phyloP scores from a whole-genome alignment of 2,797 vertebrate genomes.

The Pampus argenteus region DNA sequence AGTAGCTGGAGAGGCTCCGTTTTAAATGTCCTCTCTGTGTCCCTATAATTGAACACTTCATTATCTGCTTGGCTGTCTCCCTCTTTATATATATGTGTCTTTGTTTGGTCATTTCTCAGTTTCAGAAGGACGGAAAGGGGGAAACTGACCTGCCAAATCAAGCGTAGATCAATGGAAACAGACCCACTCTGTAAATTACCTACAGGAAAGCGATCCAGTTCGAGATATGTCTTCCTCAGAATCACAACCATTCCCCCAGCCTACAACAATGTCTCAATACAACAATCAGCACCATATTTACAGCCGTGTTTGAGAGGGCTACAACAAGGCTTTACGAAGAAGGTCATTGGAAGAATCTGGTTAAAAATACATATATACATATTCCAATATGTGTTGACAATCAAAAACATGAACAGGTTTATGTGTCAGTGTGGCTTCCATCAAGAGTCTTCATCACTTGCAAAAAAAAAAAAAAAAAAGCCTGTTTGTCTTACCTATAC shows the following conservation, averaged over 20 bases:
- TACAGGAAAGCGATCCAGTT: conserved; percentile 58
- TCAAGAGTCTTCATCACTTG: no score
- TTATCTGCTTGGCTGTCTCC: conserved; percentile 68
- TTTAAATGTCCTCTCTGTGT: conserved; percentile 70
- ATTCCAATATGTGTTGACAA: not conserved
- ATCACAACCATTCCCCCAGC: conserved; percentile 20
- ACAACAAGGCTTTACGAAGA: not conserved
- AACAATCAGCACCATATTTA: conserved; percentile 27
- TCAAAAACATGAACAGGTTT: not conserved
- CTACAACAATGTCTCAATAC: conserved; percentile 17
- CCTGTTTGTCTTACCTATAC: no score
- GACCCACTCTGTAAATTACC: conserved; percentile 56
- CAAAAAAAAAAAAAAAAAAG: no score
- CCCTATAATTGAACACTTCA: conserved; percentile 83
- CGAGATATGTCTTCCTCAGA: conserved; percentile 15
- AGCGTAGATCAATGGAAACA: conserved; percentile 63
- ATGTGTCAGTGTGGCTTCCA: no score
- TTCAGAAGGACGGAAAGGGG: conserved; percentile 60
- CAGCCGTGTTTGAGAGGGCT: not conserved
- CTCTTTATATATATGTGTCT: conserved; percentile 45
- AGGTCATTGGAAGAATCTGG: not conserved
- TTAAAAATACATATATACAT: conserved; percentile 3
- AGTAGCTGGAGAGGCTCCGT: conserved; percentile 59
- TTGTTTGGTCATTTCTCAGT: conserved; percentile 73
- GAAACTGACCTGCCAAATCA: conserved; percentile 66